Base-by-base conservation (phyloP, 2,888 invertebrate genomes). In the Idaea dimidiata region DNA sequence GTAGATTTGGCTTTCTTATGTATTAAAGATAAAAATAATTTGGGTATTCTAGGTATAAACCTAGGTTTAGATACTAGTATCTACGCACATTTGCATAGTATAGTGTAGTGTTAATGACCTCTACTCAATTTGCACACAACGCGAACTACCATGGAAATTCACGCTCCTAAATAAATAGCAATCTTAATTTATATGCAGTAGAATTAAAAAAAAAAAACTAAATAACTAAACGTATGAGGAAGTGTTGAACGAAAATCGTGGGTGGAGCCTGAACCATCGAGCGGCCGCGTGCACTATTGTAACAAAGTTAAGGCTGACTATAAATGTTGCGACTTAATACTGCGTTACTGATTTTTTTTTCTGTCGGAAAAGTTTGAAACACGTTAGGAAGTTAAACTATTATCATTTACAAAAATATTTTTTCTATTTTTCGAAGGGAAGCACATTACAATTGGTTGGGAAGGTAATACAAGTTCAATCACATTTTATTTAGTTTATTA, bases 231-330 rank as follows among this genome's bases (percentile, higher is more conserved):
- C 72, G 72, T 78, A 87, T 79, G 71, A 88, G 89, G 89, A 89
- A 89, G 85, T 84, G 75, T 82, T 76, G 72, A 68, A 77, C 76
- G 74, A 74, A 81, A 81, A 82, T 76, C 72, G 86, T 87, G 78
- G 87, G 89, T 81, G 84, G 80, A 74, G 83, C 75, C 79, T 78
- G 79, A 79, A 78, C 74, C 75, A 83, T 82, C 83, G 84, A 73
- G 72, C 56, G 17, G 56, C 56, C 56, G 17, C 79, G 81, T 83
- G 82, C 82, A 82, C 70, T 74, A 74, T 67, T 75, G 74, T 77
- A 72, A 74, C 72, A 76, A 71, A 69, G 57, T 63, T 75, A 74
- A 86, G 83, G 85, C 72, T 54, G 69, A 24, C 56, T 68, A 53
- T 72, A 80, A 59, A 68, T 70, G 60, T 61, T 16, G 60, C 76